A percentile compares a stretch with the other conserved stretches of the same genome.
These are phyloP conservation scores for Lamprotornis superbus DNA, from an alignment of 2,113 vertebrate genomes.

Conservation along the genomic window DNA sequence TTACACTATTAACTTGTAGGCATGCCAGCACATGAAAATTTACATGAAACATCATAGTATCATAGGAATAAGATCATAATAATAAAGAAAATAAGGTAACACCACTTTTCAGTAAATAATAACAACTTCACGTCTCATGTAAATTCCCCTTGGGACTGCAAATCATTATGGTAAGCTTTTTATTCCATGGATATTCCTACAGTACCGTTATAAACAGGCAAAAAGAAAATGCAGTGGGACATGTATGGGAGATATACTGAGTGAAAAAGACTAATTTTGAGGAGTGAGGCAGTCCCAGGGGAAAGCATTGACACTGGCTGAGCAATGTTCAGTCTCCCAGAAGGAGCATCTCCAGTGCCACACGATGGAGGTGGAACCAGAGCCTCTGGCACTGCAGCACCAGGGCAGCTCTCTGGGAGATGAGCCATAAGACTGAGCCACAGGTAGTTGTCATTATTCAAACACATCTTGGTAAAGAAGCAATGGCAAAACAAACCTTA, in stretches of 20 bases:
- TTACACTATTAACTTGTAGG: constrained; percentile 82
- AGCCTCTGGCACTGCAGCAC: neutral
- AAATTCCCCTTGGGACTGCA: constrained; percentile 55
- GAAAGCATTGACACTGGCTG: neutral
- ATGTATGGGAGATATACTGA: neutral
- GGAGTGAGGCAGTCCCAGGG: constrained; percentile 24
- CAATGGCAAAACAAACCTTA: neutral
- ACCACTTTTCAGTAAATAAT: constrained; percentile 60
- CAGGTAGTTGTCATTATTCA: constrained; percentile 17
- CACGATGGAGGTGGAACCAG: neutral
- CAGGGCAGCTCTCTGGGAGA: neutral
- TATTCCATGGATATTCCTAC: constrained; percentile 19
- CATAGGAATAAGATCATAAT: constrained; percentile 50
- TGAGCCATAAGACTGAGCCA: neutral
- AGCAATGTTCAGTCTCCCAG: constrained; percentile 11
- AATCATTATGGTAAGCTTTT: neutral
- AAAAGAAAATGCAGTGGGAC: neutral
- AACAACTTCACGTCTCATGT: constrained; percentile 35
- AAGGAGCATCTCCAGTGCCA: neutral
- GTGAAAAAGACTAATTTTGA: neutral
- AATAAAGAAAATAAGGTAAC: constrained; percentile 41
- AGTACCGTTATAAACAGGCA: neutral
- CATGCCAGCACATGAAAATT: constrained; percentile 78
- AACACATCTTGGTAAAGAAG: constrained; percentile 9
- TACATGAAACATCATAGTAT: constrained; percentile 70